Percentiles rank a stretch among this genome's conserved stretches.
These are phyloP conservation scores for Eulimnadia texana DNA, from an alignment of 1,140 invertebrate genomes.

Conservation along the genomic window DNA sequence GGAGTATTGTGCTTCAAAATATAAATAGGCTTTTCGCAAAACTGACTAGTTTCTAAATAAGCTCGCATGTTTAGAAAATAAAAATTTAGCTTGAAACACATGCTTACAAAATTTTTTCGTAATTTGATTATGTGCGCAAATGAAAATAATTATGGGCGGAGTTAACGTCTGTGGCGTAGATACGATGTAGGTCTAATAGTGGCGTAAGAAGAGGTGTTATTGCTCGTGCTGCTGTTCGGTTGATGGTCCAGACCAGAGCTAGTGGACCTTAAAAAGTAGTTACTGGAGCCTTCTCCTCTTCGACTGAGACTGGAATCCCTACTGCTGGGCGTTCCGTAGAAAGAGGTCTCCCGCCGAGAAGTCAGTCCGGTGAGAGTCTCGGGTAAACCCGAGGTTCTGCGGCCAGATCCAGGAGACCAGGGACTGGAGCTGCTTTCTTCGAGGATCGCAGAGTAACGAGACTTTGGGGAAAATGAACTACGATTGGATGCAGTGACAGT, in stretches of 20 bases:
- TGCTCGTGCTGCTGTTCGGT: background rate
- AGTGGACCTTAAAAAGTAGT: background rate
- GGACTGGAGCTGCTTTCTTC: background rate
- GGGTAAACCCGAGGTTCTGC: background rate
- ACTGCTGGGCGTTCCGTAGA: constrained; percentile 1
- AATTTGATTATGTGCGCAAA: background rate
- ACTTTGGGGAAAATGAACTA: background rate
- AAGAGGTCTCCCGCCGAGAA: background rate
- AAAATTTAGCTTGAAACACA: background rate
- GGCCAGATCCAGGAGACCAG: background rate
- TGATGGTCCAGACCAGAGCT: constrained; percentile 3
- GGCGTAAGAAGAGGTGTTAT: constrained; percentile 2
- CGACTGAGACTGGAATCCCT: background rate
- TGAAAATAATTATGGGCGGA: background rate
- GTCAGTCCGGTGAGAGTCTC: no score
- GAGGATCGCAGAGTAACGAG: background rate
- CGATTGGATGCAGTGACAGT: background rate
- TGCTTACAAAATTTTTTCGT: background rate
- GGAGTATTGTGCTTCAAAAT: background rate
- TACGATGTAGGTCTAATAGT: constrained; percentile 6
- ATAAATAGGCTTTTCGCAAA: no score
- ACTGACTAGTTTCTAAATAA: no score
- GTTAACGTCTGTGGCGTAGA: constrained; percentile 11
- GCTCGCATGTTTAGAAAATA: no score
- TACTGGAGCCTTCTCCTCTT: background rate